Evolutionary conservation across 2,888 invertebrate species (phyloP).

Genomic region (Drosophila aldrichi): DNA sequence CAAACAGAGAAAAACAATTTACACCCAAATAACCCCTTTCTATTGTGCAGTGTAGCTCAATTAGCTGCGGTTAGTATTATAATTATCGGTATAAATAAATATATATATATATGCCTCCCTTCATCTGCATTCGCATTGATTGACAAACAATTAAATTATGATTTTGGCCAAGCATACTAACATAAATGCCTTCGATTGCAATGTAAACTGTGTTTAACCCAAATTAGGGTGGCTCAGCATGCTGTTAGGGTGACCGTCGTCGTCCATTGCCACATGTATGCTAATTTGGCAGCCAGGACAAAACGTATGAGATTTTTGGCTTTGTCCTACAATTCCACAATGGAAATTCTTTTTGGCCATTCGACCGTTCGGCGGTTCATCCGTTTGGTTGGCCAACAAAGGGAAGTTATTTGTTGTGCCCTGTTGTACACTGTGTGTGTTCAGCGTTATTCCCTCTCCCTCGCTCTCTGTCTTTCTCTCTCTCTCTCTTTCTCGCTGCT

Average conservation of each 20-base stretch:
- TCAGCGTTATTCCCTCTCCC: too few relatives aligned
- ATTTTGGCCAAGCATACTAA: constrained; percentile 1
- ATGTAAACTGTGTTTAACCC: constrained; percentile 34
- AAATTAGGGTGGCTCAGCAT: constrained; percentile 26
- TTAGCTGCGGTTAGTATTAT: constrained; percentile 22
- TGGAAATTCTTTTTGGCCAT: constrained; percentile 12
- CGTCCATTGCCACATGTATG: constrained; percentile 66
- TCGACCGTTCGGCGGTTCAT: too few relatives aligned
- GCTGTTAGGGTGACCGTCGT: too few relatives aligned
- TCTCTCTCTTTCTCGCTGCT: neutral
- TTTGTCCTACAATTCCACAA: constrained; percentile 39
- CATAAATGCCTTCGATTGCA: constrained; percentile 44
- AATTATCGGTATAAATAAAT: neutral
- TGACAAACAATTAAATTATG: constrained; percentile 58
- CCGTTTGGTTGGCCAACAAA: neutral
- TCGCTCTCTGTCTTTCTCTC: too few relatives aligned
- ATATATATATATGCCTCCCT: neutral
- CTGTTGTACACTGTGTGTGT: neutral
- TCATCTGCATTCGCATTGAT: constrained; percentile 28
- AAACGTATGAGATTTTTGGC: constrained; percentile 54
- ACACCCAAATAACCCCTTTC: neutral
- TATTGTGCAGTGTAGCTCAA: neutral
- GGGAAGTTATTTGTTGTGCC: constrained; percentile 13
- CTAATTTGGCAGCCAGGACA: constrained; percentile 58
- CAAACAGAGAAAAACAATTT: constrained; percentile 6